phyloP scores from a whole-genome alignment of 1,140 invertebrate species.

The Homarus americanus region DNA sequence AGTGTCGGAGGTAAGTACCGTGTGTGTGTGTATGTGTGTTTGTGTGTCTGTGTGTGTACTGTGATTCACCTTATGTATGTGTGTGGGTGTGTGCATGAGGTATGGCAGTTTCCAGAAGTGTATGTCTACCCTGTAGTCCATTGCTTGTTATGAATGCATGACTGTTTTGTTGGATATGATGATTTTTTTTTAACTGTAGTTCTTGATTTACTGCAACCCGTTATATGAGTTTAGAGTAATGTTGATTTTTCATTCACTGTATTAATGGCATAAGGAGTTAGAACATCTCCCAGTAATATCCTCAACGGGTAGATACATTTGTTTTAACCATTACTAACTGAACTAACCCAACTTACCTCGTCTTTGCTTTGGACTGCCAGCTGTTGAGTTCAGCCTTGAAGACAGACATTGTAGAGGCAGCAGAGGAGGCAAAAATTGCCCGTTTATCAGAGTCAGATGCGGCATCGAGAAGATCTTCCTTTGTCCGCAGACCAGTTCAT shows the following conservation, averaged over 20 bases:
- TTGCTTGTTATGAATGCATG: neutral
- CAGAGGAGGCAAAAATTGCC: conserved; percentile 80
- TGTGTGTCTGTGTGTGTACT: neutral
- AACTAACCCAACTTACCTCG: conserved; percentile 19
- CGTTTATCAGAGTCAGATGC: conserved; percentile 74
- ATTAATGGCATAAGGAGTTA: too few species aligned
- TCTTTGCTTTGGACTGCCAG: conserved; percentile 81
- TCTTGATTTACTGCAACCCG: neutral
- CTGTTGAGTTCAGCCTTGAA: conserved; percentile 89
- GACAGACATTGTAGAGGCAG: conserved; percentile 86
- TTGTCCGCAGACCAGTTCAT: conserved; percentile 62
- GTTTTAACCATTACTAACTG: neutral
- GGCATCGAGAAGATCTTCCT: conserved; percentile 63
- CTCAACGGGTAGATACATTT: neutral
- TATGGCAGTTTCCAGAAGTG: neutral
- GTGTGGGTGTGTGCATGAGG: neutral
- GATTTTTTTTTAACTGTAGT: neutral
- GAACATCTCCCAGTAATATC: too few species aligned
- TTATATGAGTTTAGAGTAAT: too few species aligned
- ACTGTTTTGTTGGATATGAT: neutral
- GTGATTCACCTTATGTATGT: neutral
- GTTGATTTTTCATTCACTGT: too few species aligned
- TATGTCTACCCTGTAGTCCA: neutral
- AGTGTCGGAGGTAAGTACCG: conserved; percentile 83
- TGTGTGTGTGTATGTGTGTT: neutral